phyloP scores from a whole-genome alignment of 2,113 vertebrate genomes.

The Cyanistes caeruleus region DNA sequence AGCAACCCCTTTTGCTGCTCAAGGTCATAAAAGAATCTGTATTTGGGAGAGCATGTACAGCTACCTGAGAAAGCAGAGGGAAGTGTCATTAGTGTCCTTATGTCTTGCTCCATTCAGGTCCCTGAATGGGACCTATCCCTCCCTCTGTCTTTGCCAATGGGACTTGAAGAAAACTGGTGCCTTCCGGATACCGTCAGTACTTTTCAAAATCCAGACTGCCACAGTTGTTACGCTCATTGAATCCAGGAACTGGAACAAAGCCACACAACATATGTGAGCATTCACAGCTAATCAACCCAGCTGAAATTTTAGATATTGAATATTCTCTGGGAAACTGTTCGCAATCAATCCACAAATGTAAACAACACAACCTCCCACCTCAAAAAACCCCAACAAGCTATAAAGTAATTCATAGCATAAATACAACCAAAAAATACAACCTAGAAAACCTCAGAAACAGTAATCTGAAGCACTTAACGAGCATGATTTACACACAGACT shows the following conservation, averaged over 20 bases:
- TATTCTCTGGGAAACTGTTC: conserved; percentile 33
- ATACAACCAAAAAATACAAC: not conserved
- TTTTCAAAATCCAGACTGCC: not conserved
- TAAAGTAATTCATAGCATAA: not conserved
- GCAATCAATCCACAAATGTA: conserved; percentile 32
- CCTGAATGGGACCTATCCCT: not conserved
- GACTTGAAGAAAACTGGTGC: not conserved
- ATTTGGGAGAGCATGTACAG: not conserved
- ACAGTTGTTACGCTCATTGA: not conserved
- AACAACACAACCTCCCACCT: conserved; percentile 45
- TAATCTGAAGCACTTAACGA: not conserved
- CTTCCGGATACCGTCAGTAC: not conserved
- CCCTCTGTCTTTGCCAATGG: not conserved
- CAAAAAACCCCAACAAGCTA: not conserved
- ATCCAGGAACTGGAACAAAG: conserved; percentile 35
- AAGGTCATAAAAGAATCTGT: not conserved
- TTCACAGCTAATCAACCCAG: conserved; percentile 60
- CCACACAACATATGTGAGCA: conserved; percentile 50
- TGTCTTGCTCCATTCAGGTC: not conserved
- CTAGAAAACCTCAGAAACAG: not conserved
- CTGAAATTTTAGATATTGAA: conserved; percentile 33
- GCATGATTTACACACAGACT: not conserved
- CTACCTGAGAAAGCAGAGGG: not conserved
- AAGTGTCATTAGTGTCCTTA: not conserved
- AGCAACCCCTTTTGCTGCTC: not conserved